Conservation (phyloP, 2,113 vertebrate genomes). For the Triplophysa tibetana region DNA sequence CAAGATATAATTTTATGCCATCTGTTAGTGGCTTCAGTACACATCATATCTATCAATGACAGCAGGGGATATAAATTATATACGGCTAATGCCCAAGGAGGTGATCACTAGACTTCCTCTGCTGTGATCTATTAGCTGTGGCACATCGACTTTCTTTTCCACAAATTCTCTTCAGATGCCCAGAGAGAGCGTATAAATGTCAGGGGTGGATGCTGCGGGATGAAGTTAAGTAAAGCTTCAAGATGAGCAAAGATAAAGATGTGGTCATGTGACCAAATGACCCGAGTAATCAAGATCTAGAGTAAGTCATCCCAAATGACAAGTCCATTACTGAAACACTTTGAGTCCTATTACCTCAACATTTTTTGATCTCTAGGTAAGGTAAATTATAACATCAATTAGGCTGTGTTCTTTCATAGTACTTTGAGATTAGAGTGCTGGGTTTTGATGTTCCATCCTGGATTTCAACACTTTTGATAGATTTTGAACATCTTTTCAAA, state of each 20-base stretch:
- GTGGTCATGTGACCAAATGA: slow-evolving; percentile 8
- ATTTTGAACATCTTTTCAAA: slow-evolving; percentile 10
- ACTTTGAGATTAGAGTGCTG: neutral
- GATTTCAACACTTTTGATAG: slow-evolving; percentile 10
- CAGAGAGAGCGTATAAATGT: neutral
- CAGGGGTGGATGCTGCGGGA: neutral
- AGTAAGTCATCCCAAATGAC: slow-evolving; percentile 3
- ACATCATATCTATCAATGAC: neutral
- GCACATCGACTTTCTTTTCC: neutral
- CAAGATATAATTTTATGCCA: neutral
- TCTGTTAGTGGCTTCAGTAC: neutral
- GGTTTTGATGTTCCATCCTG: neutral
- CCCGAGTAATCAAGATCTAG: neutral
- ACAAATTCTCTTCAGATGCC: slow-evolving; percentile 20
- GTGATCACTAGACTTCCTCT: neutral
- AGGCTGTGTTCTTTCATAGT: neutral
- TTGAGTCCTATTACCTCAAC: slow-evolving; percentile 10
- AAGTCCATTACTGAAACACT: neutral
- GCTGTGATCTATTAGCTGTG: slow-evolving; percentile 28
- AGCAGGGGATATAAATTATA: neutral
- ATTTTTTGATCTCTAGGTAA: neutral
- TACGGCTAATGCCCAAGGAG: neutral
- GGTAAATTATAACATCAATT: neutral
- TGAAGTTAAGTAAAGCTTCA: slow-evolving; percentile 4
- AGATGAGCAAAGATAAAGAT: neutral